Base-by-base conservation (phyloP, 2,113 vertebrate genomes). In the Progne subis region DNA sequence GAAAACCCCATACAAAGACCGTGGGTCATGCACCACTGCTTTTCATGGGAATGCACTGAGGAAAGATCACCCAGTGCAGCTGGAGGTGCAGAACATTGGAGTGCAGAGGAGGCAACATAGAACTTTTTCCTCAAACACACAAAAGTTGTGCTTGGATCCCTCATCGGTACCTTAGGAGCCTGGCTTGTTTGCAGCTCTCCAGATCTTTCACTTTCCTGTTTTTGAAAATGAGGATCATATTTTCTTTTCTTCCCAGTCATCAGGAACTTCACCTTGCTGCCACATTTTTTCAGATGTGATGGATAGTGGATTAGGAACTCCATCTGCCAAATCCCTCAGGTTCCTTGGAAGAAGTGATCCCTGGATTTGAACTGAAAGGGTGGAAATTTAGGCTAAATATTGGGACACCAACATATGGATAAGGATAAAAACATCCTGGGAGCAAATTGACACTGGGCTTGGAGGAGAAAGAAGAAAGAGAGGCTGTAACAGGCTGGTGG, bases 401-500 rank as follows among this genome's bases (percentile, higher is more conserved):
- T 56, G 26, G 41, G 26, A 39, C 28, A n/a, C 5, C 32, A 53
- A 18, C 14, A 32, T 12, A 9, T 28, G 55, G 55, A 61, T 28
- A 23, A 52, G 25, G 59, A 23, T 34, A 65, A 57, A 34, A 65
- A 65, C 8, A n/a, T 14, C 9, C 4, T n/a, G 55, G 43, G 25
- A 75, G 14, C 29, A 34, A 23, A 57, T 0, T 43, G 61, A 17
- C 26, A 8, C 39, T 26, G 1, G 1, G 18, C 18, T 78, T 56
- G 67, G 32, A 79, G 61, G 32, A 79, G 49, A 52, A 46, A 43
- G 79, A 79, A 75, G 23, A 43, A 88, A 60, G 47, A 63, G 59
- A 53, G 17, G 25, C 34, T 63, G 28, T 14, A 46, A 39, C 19
- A 75, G 52, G 34, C 8, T 71, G 57, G 16, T 47, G 32, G 47